These are phyloP conservation scores for Hemiscyllium ocellatum DNA, from an alignment of 2,113 vertebrate species.

Conservation along the genomic window DNA sequence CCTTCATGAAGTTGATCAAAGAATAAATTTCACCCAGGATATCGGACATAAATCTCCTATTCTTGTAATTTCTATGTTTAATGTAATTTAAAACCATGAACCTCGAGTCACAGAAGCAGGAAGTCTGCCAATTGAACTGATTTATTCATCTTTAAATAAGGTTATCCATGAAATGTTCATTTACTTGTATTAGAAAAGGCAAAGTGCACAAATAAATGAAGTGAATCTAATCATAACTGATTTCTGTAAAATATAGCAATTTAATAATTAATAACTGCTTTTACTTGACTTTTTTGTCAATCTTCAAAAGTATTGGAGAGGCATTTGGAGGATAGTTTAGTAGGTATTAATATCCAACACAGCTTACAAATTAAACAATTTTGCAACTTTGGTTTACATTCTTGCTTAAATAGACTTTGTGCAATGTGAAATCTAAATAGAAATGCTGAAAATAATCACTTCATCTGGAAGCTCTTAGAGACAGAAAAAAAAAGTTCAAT, in stretches of 20 bases:
- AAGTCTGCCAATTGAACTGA: background rate
- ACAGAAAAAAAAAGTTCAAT: background rate
- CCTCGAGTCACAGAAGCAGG: background rate
- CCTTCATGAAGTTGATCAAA: background rate
- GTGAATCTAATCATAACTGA: background rate
- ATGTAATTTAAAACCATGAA: background rate
- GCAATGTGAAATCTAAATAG: background rate
- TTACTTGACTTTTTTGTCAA: background rate
- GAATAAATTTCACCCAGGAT: background rate
- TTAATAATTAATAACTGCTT: background rate
- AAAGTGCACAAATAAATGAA: background rate
- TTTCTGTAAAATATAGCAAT: background rate
- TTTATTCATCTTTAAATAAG: background rate
- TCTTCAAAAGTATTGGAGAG: background rate
- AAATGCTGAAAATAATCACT: background rate
- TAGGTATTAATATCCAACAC: background rate
- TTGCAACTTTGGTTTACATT: background rate
- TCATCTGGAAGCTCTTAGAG: background rate
- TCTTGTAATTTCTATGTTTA: background rate
- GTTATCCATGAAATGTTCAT: background rate
- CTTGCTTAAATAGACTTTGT: background rate
- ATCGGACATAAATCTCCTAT: background rate
- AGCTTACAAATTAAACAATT: background rate
- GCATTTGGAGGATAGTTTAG: background rate
- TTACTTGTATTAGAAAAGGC: background rate